phyloP scores from a whole-genome alignment of 2,113 vertebrate genomes.

The Trichomycterus rosablanca region DNA sequence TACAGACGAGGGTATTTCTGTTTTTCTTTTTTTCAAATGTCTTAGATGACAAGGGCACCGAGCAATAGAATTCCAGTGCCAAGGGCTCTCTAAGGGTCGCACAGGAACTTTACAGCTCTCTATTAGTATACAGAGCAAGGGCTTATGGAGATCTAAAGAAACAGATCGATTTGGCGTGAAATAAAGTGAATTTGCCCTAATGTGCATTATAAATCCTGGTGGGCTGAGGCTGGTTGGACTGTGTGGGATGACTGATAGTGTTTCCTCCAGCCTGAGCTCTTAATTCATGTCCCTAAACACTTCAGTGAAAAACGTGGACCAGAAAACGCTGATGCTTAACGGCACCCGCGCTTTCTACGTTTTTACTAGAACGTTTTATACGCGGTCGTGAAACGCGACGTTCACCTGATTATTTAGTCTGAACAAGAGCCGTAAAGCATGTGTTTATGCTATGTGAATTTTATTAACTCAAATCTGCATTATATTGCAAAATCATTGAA shows the following conservation, averaged over 20 bases:
- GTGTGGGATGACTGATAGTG: conserved; percentile 36
- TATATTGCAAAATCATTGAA: no score
- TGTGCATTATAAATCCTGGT: conserved; percentile 56
- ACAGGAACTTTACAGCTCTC: conserved; percentile 62
- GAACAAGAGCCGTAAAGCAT: no score
- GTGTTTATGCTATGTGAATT: no score
- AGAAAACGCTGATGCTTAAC: neutral
- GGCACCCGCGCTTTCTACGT: neutral
- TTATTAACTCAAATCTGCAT: no score
- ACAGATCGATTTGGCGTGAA: conserved; percentile 56
- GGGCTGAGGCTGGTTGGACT: conserved; percentile 18
- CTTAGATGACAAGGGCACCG: conserved; percentile 23
- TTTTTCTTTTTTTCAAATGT: neutral
- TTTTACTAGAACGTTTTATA: neutral
- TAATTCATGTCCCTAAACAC: conserved; percentile 38
- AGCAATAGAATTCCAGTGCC: conserved; percentile 41
- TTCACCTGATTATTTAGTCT: no score
- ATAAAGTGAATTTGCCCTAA: conserved; percentile 53
- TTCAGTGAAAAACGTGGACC: conserved; percentile 10
- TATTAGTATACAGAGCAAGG: conserved; percentile 51
- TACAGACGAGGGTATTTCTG: neutral
- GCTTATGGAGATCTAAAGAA: conserved; percentile 62
- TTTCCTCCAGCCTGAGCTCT: conserved; percentile 37
- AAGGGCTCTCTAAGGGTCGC: conserved; percentile 64
- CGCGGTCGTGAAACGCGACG: neutral